Evolutionary conservation across 1,140 invertebrate genomes (phyloP), one percentile per base, ranked within the genome.

Genomic region (Sinonovacula constricta): DNA sequence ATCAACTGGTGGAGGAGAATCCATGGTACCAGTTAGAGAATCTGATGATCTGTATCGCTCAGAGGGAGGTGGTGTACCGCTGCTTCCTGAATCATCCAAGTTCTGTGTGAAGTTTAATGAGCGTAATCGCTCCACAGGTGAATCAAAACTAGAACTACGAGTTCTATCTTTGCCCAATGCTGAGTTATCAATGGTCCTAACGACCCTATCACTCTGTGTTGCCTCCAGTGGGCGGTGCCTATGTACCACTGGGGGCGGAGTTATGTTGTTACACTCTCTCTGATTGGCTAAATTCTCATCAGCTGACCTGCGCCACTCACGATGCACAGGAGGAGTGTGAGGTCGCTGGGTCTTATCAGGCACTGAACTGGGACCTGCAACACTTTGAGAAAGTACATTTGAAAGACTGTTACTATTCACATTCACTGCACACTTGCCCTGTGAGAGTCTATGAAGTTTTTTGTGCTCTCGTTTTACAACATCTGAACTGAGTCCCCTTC

Each of bases 391-490:
- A 31, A 53, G 7, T 33, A 59, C 72, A 36, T 60, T 53, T 76
- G 72, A 76, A 76, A 76, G 62, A 76, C 72, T 28, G 49, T 56
- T 66, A 4, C 53, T 26, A 60, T 56, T 59, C n/a, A n/a, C n/a
- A n/a, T n/a, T n/a, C n/a, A n/a, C n/a, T 10, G 18, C 39, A 45
- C 39, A 45, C 63, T 65, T 66, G 12, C 72, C 72, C 67, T 76
- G 72, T 3, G 72, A 76, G 65, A 76, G 72, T 76, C 72, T 76
- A 24, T 76, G 72, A 36, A 76, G 56, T 49, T 76, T 76, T 59
- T 66, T 76, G 67, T 76, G 72, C 45, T 76, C 72, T 49, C 72
- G 72, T 39, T 76, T 76, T 2, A 76, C 60, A 5, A 76, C 72
- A 49, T 76, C 72, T 45, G 39, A 45, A 10, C 39, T 18, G 24